Conservation (phyloP, 1,140 invertebrate species). For the Mactra quadrangularis region DNA sequence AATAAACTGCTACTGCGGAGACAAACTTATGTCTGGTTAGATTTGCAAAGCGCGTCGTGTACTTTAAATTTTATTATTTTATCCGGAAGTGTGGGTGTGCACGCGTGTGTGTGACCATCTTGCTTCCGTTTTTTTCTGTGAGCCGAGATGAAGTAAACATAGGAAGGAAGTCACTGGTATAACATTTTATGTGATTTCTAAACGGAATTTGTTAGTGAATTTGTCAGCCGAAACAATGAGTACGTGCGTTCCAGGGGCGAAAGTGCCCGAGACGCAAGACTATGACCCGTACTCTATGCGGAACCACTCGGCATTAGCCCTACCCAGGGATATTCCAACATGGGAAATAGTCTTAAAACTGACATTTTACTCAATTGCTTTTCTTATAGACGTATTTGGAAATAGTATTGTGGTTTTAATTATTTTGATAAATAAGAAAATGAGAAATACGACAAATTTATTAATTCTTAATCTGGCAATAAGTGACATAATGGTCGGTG, state of each 20-base stretch:
- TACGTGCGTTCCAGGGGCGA: conserved; percentile 22
- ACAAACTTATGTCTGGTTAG: no score
- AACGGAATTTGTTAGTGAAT: no score
- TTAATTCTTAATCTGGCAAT: conserved; percentile 96
- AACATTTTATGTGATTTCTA: no score
- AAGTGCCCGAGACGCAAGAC: neutral
- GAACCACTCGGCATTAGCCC: conserved; percentile 4
- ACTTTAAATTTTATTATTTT: no score
- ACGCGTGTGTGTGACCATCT: no score
- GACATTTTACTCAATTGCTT: conserved; percentile 69
- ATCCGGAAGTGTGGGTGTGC: no score
- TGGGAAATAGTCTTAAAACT: conserved; percentile 71
- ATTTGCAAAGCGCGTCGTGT: no score
- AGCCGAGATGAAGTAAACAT: no score
- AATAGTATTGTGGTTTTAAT: conserved; percentile 72
- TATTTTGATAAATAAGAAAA: conserved; percentile 66
- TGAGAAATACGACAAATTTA: conserved; percentile 88
- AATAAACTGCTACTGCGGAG: no score
- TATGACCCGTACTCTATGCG: conserved; percentile 28
- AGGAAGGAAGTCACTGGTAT: no score
- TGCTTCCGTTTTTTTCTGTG: no score
- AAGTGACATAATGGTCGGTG: conserved; percentile 91
- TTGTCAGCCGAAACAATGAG: neutral
- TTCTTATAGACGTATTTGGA: conserved; percentile 70
- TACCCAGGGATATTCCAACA: conserved; percentile 33